Conservation (phyloP, 1,140 invertebrate genomes). For the Tetramorium parvispinum region DNA sequence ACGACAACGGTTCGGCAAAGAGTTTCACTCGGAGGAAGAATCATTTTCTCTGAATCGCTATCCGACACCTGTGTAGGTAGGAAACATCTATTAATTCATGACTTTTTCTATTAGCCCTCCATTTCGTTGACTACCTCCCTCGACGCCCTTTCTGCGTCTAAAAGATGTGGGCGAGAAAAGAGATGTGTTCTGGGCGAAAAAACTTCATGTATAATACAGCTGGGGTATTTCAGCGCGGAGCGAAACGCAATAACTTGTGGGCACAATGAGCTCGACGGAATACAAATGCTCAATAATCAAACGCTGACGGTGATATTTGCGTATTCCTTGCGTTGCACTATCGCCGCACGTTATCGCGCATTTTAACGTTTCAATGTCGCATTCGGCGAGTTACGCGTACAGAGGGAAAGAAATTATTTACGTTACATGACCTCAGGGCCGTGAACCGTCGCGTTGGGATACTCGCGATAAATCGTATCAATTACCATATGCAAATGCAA, state of each 20-base stretch:
- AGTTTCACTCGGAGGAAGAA: neutral
- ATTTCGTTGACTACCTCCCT: neutral
- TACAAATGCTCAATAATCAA: conserved; percentile 39
- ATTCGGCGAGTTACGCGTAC: neutral
- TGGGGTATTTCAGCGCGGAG: neutral
- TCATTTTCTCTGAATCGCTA: neutral
- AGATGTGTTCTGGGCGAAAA: neutral
- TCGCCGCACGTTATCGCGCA: conserved; percentile 47
- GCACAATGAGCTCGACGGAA: neutral
- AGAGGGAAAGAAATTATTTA: conserved; percentile 47
- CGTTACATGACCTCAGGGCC: conserved; percentile 11
- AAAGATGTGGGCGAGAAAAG: neutral
- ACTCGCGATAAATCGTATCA: conserved; percentile 52
- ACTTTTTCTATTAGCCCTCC: neutral
- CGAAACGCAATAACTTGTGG: neutral
- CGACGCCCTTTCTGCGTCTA: neutral
- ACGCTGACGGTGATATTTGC: conserved; percentile 17
- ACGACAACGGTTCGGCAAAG: neutral
- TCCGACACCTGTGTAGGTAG: neutral
- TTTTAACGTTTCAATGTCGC: conserved; percentile 66
- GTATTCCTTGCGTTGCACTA: conserved; percentile 17
- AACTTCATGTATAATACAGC: neutral
- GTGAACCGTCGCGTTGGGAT: conserved; percentile 11
- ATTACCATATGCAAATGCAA: conserved; percentile 50
- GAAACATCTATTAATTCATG: neutral